Conservation (phyloP, 2,888 invertebrate species). For the Chloromyia formosa region DNA sequence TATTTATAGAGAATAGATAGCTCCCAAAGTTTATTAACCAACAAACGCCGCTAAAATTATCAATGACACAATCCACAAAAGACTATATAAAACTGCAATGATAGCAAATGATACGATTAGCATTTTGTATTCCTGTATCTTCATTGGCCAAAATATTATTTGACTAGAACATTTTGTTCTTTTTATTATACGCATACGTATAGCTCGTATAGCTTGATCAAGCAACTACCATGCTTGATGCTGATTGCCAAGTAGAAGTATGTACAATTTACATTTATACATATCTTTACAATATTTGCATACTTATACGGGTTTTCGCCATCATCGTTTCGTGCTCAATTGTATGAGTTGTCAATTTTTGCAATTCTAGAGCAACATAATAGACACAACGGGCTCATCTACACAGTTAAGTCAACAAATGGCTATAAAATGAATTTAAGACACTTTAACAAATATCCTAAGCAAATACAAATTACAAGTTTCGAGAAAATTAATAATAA, state of each 20-base stretch:
- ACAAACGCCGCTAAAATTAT: neutral
- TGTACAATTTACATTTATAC: too few relatives aligned
- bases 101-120: too few relatives aligned
- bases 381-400: neutral
- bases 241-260: too few relatives aligned
- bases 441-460: conserved; percentile 1
- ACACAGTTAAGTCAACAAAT: neutral
- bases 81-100: too few relatives aligned
- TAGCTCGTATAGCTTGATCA: neutral
- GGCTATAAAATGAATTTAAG: conserved; percentile 7
- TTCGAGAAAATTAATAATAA: conserved; percentile 10
- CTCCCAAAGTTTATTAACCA: neutral
- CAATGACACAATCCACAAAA: too few relatives aligned
- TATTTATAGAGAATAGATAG: too few relatives aligned
- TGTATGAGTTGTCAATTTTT: neutral
- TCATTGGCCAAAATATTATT: neutral
- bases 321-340: neutral
- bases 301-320: too few relatives aligned
- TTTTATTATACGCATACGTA: neutral
- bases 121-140: neutral
- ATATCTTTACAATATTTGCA: too few relatives aligned
- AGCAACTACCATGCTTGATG: too few relatives aligned
- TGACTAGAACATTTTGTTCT: neutral
- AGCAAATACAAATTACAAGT: neutral
- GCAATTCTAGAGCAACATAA: conserved; percentile 18